Percentiles rank a stretch among this genome's conserved stretches.
Evolutionary conservation across 1,140 invertebrate genomes (phyloP).

Genomic region (Phenacoccus solenopsis): DNA sequence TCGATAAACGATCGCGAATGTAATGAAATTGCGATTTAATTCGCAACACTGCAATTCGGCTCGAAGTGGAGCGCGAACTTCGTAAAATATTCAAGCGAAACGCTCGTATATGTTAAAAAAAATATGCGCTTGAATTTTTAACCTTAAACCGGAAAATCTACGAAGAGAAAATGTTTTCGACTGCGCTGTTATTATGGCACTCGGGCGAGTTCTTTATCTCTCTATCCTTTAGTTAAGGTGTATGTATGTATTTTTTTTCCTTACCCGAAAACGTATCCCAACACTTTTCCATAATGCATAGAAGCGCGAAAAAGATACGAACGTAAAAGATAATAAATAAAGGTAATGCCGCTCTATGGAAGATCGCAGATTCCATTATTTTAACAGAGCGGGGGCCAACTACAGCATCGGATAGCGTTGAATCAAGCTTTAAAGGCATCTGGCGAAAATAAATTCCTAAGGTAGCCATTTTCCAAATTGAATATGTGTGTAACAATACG

Average conservation of each 20-base stretch:
- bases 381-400: neutral
- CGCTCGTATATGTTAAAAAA: no score
- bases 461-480: slow-evolving; percentile 1
- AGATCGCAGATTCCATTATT: neutral
- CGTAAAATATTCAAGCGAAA: no score
- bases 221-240: neutral
- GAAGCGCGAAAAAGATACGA: neutral
- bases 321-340: neutral
- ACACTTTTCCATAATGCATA: slow-evolving; percentile 2
- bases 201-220: neutral
- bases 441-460: slow-evolving; percentile 2
- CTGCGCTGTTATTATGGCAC: neutral
- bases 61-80: no score
- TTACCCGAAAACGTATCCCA: neutral
- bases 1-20: no score
- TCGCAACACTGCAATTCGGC: no score
- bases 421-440: slow-evolving; percentile 1
- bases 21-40: no score
- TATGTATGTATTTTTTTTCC: neutral
- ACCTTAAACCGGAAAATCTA: neutral
- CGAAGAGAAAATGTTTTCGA: no score
- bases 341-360: slow-evolving; percentile 1
- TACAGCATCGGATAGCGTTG: neutral
- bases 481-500: neutral
- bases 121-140: no score